Percentiles rank a stretch among this genome's conserved stretches.
Evolutionary conservation across 2,888 invertebrate species (phyloP).

Genomic region (Gastracanthus pulcherrimus): DNA sequence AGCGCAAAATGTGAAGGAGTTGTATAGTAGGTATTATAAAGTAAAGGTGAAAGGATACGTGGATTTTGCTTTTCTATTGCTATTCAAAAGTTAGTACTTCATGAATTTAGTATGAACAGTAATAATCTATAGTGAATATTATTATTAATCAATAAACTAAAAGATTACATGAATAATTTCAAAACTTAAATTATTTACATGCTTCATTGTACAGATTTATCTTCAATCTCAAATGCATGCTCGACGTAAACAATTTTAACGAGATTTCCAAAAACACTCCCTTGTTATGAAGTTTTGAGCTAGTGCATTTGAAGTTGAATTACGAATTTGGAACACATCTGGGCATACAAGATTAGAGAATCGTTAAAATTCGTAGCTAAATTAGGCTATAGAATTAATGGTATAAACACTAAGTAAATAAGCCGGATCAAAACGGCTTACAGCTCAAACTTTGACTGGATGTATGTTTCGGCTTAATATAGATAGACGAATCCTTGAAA

Average conservation of each 20-base stretch:
- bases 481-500: background rate
- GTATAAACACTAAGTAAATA: slow-evolving; percentile 10
- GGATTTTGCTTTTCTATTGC: too few species aligned
- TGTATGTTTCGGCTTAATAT: background rate
- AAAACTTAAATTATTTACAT: too few species aligned
- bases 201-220: too few species aligned
- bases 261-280: background rate
- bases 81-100: too few species aligned
- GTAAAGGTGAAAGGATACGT: too few species aligned
- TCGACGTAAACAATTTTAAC: background rate
- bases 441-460: background rate
- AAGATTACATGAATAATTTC: too few species aligned
- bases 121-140: too few species aligned
- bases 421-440: slow-evolving; percentile 14
- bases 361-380: background rate
- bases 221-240: too few species aligned
- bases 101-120: too few species aligned
- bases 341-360: background rate
- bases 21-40: too few species aligned
- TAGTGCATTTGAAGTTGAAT: background rate
- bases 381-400: background rate
- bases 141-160: too few species aligned
- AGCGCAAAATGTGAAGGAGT: too few species aligned
- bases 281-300: background rate
- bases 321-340: background rate